Evolutionary conservation across 2,888 invertebrate genomes (phyloP).

Genomic region (Perdita meconis): DNA sequence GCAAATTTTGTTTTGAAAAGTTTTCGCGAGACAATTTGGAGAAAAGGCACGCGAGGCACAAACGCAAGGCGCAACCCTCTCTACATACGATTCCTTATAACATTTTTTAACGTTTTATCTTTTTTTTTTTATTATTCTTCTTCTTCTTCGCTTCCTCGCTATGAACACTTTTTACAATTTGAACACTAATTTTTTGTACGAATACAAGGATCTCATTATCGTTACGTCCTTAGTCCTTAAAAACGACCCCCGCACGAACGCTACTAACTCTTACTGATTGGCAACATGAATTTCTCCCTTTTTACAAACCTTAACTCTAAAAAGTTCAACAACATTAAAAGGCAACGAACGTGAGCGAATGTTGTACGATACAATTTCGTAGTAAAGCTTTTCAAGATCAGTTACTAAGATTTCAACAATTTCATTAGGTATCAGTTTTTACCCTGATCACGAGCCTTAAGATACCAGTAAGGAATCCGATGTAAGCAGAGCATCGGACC

Average conservation of each 20-base stretch:
- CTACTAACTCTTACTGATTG: conserved; percentile 62
- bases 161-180: conserved; percentile 71
- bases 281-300: conserved; percentile 69
- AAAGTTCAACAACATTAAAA: conserved; percentile 70
- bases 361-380: conserved; percentile 62
- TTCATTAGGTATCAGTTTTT: conserved; percentile 66
- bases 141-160: conserved; percentile 32
- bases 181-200: conserved; percentile 73
- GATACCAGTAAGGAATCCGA: conserved; percentile 63
- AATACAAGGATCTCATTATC: conserved; percentile 51
- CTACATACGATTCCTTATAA: conserved; percentile 46
- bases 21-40: neutral
- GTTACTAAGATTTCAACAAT: conserved; percentile 59
- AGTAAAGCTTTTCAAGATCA: conserved; percentile 60
- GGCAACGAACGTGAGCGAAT: conserved; percentile 73
- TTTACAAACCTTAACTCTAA: conserved; percentile 72
- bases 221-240: conserved; percentile 35
- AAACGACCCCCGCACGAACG: conserved; percentile 6
- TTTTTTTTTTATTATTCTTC: no score
- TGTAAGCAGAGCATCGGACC: conserved; percentile 35
- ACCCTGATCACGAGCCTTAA: conserved; percentile 72
- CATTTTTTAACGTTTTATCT: conserved; percentile 38
- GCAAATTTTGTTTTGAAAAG: neutral
- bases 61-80: conserved; percentile 19
- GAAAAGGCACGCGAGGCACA: conserved; percentile 23